A percentile compares a stretch with the other conserved stretches of the same genome.
Conservation (phyloP, 2,888 invertebrate species). For the Drosophila dives region DNA sequence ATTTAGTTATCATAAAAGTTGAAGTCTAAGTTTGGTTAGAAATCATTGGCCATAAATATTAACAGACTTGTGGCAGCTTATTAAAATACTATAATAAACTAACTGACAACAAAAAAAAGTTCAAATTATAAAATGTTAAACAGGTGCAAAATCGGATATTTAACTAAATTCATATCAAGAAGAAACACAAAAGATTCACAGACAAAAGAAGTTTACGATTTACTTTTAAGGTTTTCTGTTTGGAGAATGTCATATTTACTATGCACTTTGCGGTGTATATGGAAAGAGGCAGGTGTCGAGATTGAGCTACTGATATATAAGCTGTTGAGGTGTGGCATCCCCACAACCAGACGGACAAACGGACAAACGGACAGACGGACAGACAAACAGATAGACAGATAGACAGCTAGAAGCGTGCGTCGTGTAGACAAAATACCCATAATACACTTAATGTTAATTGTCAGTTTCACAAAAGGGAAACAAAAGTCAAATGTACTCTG, state of each 20-base stretch:
- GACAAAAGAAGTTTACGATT: slow-evolving; percentile 5
- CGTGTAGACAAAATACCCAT: slow-evolving; percentile 24
- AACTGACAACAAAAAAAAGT: neutral
- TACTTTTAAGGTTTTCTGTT: neutral
- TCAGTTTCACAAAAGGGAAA: slow-evolving; percentile 22
- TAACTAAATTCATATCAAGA: neutral
- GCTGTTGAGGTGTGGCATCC: slow-evolving; percentile 53
- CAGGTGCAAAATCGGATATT: neutral
- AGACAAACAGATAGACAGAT: neutral
- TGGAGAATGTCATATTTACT: slow-evolving; percentile 7
- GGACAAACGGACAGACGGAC: neutral
- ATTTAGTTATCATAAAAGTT: neutral
- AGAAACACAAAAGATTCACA: neutral
- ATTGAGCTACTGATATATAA: slow-evolving; percentile 17
- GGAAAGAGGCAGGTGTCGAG: slow-evolving; percentile 15
- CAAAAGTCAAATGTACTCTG: slow-evolving; percentile 23
- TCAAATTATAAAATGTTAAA: neutral
- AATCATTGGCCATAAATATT: neutral
- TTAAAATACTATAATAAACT: neutral
- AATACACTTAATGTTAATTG: slow-evolving; percentile 56
- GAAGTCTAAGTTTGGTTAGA: neutral
- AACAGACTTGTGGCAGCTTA: neutral
- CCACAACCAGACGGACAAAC: slow-evolving; percentile 13
- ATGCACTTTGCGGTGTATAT: slow-evolving; percentile 26
- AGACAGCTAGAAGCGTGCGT: slow-evolving; percentile 29